Base-by-base conservation (phyloP, 2,888 invertebrate genomes). In the Rotaria magnacalcarata region DNA sequence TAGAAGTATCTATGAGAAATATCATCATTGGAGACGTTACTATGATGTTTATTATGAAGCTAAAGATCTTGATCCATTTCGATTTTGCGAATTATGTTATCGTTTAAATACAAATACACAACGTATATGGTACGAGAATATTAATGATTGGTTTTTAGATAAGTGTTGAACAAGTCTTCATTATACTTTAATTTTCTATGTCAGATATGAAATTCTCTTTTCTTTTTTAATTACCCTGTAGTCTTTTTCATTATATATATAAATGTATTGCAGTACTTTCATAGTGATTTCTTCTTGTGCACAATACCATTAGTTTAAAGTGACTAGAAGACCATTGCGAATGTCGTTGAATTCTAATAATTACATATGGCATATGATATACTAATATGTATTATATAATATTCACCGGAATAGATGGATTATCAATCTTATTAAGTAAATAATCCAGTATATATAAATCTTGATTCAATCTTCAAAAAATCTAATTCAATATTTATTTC, bases 21-120 rank as follows among this genome's bases (percentile, higher is more conserved):
- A 85, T 85, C 85, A 85, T 50, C 16, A 52, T 16, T 85, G 85
- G 85, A 54, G 85, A 85, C 50, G 19, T 27, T 34, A 60, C 16
- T 58, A 85, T 54, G 56, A 74, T 27, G 24, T 85, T 19, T 19
- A 50, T 58, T 4, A 85, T 85, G 24, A 34, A 56, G 85, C 27
- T 16, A 27, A 58, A 58, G 74, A 58, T 58, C 21, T 80, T 80
- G 80, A 80, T 24, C 80, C 80, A 80, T 80, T 47, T 80, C 80
- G 80, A 47, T 80, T 80, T 47, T 80, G 80, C 47, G 80, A 80
- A 80, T 47, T 80, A 47, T 80, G 80, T n/a, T 80, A 47, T 80
- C 43, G 80, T 21, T 47, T 80, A 80, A 80, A 80, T 47, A 80
- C 47, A 47, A 80, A 47, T 80, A 80, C 47, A 7, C 47, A 80